Percentiles rank a stretch among this genome's conserved stretches.
These are phyloP conservation scores for Gryon sp. DNA, from an alignment of 1,140 invertebrate species.

Conservation along the genomic window DNA sequence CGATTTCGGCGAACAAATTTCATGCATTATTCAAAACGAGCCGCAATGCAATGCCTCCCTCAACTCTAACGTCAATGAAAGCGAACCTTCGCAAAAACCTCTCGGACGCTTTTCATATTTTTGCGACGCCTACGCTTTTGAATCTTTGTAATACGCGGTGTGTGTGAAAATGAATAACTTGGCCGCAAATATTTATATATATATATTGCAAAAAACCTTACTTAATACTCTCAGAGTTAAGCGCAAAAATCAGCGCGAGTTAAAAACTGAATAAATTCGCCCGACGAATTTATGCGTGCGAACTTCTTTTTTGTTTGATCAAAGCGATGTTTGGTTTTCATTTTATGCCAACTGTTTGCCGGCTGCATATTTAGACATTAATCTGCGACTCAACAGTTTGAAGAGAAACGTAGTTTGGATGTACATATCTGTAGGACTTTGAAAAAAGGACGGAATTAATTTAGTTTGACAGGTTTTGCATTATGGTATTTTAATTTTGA, in stretches of 20 bases:
- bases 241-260: conserved; percentile 44
- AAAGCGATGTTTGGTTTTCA: conserved; percentile 54
- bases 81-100: conserved; percentile 71
- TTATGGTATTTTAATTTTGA: no score
- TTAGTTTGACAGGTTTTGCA: no score
- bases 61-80: conserved; percentile 67
- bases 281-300: conserved; percentile 34
- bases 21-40: conserved; percentile 77
- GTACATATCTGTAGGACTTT: no score
- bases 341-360: conserved; percentile 46
- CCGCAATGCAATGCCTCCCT: conserved; percentile 64
- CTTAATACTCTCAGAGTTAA: conserved; percentile 33
- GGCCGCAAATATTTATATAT: no score
- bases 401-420: no score
- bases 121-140: conserved; percentile 63
- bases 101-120: conserved; percentile 71
- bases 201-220: no score
- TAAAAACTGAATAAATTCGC: conserved; percentile 53
- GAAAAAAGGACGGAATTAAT: no score
- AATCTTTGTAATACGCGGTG: no score
- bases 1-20: conserved; percentile 77
- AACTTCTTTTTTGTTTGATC: conserved; percentile 55
- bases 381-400: no score
- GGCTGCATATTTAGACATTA: conserved; percentile 45
- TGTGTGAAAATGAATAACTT: no score